Conservation (phyloP, 2,797 vertebrate genomes). For the Argya squamiceps region DNA sequence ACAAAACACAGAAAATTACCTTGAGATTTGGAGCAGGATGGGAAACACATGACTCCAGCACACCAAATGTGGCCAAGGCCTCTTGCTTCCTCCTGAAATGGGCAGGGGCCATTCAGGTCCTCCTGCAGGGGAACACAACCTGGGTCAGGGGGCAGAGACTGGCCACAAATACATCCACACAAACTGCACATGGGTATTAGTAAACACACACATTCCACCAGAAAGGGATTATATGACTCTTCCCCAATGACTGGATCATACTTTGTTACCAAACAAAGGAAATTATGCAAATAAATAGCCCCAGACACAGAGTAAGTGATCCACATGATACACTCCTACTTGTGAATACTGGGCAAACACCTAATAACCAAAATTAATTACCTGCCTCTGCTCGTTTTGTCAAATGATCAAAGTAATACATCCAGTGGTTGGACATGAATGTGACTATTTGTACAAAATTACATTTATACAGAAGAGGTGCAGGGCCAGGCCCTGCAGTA, state of each 20-base stretch:
- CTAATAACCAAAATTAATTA: slow-evolving; percentile 62
- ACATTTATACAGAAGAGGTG: background rate
- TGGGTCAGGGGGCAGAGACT: background rate
- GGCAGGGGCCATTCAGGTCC: background rate
- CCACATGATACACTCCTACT: background rate
- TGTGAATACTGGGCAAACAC: slow-evolving; percentile 32
- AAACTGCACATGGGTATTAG: background rate
- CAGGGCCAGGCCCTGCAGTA: background rate
- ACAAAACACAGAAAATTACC: background rate
- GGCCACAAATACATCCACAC: background rate
- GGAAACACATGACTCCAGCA: background rate
- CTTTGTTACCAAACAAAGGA: slow-evolving; percentile 24
- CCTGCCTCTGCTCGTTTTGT: slow-evolving; percentile 36
- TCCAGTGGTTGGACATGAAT: background rate
- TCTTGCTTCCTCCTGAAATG: background rate
- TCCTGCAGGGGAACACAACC: background rate
- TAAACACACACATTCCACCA: background rate
- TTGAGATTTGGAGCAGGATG: background rate
- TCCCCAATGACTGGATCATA: background rate
- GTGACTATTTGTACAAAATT: slow-evolving; percentile 18
- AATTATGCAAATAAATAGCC: slow-evolving; percentile 40
- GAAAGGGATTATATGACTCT: background rate
- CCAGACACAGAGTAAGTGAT: slow-evolving; percentile 56
- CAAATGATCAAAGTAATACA: slow-evolving; percentile 46
- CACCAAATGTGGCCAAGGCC: background rate